These are phyloP conservation scores for Mastacembelus armatus DNA, from an alignment of 2,797 vertebrate genomes.

Conservation along the genomic window DNA sequence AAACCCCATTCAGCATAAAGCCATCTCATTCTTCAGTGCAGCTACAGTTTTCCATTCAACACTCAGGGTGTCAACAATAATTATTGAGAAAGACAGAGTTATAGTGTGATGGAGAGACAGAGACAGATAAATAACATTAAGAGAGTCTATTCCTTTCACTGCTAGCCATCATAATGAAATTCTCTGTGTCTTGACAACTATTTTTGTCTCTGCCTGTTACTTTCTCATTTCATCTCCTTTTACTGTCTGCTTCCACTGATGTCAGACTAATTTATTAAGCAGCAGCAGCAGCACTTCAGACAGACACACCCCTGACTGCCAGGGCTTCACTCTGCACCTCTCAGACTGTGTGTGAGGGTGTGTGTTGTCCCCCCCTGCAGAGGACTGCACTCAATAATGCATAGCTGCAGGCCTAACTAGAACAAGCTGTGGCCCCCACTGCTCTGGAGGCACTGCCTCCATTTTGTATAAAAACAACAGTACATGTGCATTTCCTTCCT, in stretches of 20 bases:
- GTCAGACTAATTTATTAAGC: slow-evolving; percentile 61
- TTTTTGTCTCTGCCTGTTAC: neutral
- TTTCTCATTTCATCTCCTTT: neutral
- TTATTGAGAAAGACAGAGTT: neutral
- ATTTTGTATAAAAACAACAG: slow-evolving; percentile 56
- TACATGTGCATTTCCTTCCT: slow-evolving; percentile 13
- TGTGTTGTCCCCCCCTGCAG: slow-evolving; percentile 42
- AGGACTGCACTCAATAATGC: slow-evolving; percentile 70
- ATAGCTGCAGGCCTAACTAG: slow-evolving; percentile 47
- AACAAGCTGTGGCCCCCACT: slow-evolving; percentile 13
- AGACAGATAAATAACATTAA: neutral
- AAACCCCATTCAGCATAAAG: neutral
- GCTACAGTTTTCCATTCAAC: slow-evolving; percentile 7
- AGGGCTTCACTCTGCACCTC: slow-evolving; percentile 22
- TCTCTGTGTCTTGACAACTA: neutral
- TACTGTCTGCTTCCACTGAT: slow-evolving; percentile 36
- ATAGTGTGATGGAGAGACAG: neutral
- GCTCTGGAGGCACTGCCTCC: slow-evolving; percentile 27
- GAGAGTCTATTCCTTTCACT: neutral
- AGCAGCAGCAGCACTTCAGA: slow-evolving; percentile 36
- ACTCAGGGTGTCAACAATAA: neutral
- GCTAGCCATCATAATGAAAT: neutral
- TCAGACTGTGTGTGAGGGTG: slow-evolving; percentile 17
- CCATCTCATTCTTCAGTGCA: neutral
- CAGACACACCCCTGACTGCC: slow-evolving; percentile 30